A percentile compares a stretch with the other conserved stretches of the same genome.
These are phyloP conservation scores for Malacoraja senta DNA, from an alignment of 2,797 vertebrate genomes.

Conservation along the genomic window DNA sequence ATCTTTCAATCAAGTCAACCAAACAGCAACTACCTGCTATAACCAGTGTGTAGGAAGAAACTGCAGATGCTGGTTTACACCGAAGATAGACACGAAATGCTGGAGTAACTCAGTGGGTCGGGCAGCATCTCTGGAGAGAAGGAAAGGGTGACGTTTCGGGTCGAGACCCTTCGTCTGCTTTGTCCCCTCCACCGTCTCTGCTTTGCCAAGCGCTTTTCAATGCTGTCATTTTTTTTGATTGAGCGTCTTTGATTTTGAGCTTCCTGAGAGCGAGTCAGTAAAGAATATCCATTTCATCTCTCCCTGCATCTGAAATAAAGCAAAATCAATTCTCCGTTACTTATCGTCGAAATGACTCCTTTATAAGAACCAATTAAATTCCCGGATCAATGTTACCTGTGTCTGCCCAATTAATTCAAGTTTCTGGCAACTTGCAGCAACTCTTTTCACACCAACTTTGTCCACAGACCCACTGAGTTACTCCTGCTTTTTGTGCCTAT, in stretches of 20 bases:
- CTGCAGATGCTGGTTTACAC: too few relatives aligned
- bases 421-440: background rate
- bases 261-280: background rate
- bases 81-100: too few relatives aligned
- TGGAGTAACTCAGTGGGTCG: too few relatives aligned
- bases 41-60: too few relatives aligned
- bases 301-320: background rate
- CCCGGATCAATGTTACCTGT: background rate
- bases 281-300: background rate
- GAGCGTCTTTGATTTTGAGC: background rate
- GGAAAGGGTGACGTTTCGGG: too few relatives aligned
- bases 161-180: too few relatives aligned
- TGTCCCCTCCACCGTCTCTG: too few relatives aligned
- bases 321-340: background rate
- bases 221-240: background rate
- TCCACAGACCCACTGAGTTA: too few relatives aligned
- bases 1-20: too few relatives aligned
- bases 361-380: background rate
- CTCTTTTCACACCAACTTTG: background rate
- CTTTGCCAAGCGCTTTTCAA: background rate
- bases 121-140: too few relatives aligned
- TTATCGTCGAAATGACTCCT: background rate
- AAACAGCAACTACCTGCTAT: too few relatives aligned
- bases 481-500: too few relatives aligned
- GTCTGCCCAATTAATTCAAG: background rate